Conservation (phyloP, 53 echinoderm and acorn worm genomes). For the Stichopus horrens region DNA sequence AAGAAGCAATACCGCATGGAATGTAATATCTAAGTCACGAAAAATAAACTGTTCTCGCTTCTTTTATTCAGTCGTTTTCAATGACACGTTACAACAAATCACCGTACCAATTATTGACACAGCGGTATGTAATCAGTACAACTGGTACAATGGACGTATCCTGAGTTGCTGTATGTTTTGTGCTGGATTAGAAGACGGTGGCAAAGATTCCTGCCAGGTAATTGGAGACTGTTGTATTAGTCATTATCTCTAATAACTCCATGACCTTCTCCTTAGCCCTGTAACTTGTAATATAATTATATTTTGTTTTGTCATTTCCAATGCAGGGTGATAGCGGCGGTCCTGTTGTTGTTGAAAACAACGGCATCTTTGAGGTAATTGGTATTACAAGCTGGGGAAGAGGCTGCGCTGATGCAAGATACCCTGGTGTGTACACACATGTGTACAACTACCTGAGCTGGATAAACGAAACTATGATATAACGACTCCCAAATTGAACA, state of each 20-base stretch:
- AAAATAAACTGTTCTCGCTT: too few relatives aligned
- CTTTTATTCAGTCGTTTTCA: too few relatives aligned
- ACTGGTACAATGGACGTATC: neutral
- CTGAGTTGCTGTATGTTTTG: neutral
- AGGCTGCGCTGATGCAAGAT: neutral
- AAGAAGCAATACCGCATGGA: too few relatives aligned
- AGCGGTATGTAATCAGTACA: neutral
- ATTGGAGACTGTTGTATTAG: neutral
- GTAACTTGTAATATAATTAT: neutral
- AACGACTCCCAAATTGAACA: neutral
- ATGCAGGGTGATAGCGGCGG: neutral
- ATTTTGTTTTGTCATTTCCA: neutral
- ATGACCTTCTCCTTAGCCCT: neutral
- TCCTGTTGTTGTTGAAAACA: conserved; percentile 11
- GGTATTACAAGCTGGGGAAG: conserved; percentile 19
- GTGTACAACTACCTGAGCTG: conserved; percentile 1
- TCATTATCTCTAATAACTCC: neutral
- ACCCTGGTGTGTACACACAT: neutral
- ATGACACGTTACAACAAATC: neutral
- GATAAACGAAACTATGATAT: neutral
- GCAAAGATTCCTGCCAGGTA: neutral
- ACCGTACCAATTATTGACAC: neutral
- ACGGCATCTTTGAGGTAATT: neutral
- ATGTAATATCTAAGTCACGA: too few relatives aligned
- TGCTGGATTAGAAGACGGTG: neutral